Conservation (phyloP, 2,888 invertebrate species). For the Odontocerum albicorne region DNA sequence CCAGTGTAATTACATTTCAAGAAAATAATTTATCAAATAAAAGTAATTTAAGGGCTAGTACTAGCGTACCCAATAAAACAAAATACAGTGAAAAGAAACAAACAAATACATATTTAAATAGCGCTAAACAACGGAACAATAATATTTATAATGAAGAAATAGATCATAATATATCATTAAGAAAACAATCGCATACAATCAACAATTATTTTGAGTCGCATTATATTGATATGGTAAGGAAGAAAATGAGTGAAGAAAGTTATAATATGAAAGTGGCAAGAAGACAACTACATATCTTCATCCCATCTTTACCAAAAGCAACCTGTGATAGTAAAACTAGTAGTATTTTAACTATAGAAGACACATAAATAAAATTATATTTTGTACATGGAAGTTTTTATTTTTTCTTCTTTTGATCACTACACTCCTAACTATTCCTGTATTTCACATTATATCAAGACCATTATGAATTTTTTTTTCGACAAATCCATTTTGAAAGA, state of each 20-base stretch:
- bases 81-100: conserved; percentile 11
- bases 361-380: conserved; percentile 3
- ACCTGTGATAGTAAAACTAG: conserved; percentile 41
- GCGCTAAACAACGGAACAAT: too few species aligned
- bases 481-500: too few species aligned
- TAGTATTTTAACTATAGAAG: conserved; percentile 16
- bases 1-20: conserved; percentile 18
- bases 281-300: conserved; percentile 74
- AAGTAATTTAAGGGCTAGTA: background rate
- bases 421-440: too few species aligned
- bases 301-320: conserved; percentile 66
- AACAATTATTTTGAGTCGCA: conserved; percentile 44
- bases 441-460: too few species aligned
- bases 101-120: conserved; percentile 1
- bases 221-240: conserved; percentile 46
- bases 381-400: background rate
- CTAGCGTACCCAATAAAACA: too few species aligned
- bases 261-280: conserved; percentile 51
- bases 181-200: conserved; percentile 1
- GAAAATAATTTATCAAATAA: conserved; percentile 9
- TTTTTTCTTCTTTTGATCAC: too few species aligned
- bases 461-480: too few species aligned
- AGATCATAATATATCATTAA: background rate
- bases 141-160: background rate
- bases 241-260: conserved; percentile 46